These are phyloP conservation scores for Syngnathus scovelli DNA, from an alignment of 2,113 vertebrate genomes.

Conservation along the genomic window DNA sequence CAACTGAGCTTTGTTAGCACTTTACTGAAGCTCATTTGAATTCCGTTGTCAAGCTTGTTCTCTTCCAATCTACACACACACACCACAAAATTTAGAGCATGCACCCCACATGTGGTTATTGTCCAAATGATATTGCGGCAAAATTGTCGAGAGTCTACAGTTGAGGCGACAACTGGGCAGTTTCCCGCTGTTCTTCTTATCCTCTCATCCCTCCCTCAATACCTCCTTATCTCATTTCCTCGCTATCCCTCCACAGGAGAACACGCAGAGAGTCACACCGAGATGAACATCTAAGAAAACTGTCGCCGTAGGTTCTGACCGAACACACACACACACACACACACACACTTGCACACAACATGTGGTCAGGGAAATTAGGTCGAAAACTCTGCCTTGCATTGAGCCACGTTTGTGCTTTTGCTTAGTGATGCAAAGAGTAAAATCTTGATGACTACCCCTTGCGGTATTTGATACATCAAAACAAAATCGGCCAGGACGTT, in stretches of 20 bases:
- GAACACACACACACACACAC: slow-evolving; percentile 9
- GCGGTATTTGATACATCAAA: too few species aligned
- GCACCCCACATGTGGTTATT: not conserved
- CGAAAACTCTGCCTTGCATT: slow-evolving; percentile 23
- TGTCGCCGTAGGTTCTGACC: slow-evolving; percentile 38
- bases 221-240: slow-evolving; percentile 36
- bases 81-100: not conserved
- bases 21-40: not conserved
- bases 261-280: slow-evolving; percentile 43
- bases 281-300: slow-evolving; percentile 56
- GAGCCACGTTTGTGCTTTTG: not conserved
- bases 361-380: slow-evolving; percentile 57
- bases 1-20: not conserved
- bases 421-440: not conserved
- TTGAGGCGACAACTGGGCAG: slow-evolving; percentile 20
- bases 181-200: slow-evolving; percentile 54
- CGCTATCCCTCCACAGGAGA: slow-evolving; percentile 31
- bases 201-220: slow-evolving; percentile 22
- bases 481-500: too few species aligned
- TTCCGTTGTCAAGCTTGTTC: not conserved
- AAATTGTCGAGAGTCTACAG: slow-evolving; percentile 29
- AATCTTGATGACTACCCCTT: not conserved
- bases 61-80: not conserved
- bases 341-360: slow-evolving; percentile 32
- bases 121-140: not conserved